Evolutionary conservation across 2,113 vertebrate genomes (phyloP).

Genomic region (Phyllostomus discolor): DNA sequence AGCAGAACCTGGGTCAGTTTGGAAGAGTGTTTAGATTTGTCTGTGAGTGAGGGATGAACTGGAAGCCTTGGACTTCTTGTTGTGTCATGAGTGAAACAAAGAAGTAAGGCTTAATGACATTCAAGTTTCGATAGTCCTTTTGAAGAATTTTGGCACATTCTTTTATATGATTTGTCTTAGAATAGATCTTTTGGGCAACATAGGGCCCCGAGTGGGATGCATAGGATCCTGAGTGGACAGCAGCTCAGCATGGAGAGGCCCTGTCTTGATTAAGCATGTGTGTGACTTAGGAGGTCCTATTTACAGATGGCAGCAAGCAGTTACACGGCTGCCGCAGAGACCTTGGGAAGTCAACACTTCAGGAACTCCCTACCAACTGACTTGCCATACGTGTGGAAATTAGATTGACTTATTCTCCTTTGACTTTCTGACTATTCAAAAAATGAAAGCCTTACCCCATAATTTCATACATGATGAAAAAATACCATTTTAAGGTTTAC

Average conservation of each 20-base stretch:
- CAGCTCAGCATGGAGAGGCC: not conserved
- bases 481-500: not conserved
- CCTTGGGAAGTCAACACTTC: not conserved
- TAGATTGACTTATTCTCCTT: not conserved
- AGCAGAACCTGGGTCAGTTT: not conserved
- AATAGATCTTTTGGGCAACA: not conserved
- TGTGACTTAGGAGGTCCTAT: not conserved
- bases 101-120: not conserved
- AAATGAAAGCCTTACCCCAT: not conserved
- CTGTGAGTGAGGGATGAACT: not conserved
- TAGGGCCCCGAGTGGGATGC: too few species aligned
- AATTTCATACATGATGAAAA: not conserved
- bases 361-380: not conserved
- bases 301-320: not conserved
- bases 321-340: not conserved
- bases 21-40: not conserved
- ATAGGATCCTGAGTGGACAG: not conserved
- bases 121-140: not conserved
- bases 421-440: not conserved
- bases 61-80: not conserved
- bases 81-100: not conserved
- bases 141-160: not conserved
- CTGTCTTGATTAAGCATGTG: not conserved
- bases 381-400: not conserved
- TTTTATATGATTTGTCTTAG: not conserved